A percentile compares a stretch with the other conserved stretches of the same genome.
phyloP scores from a whole-genome alignment of 2,113 vertebrate species.

The Entomyzon cyanotis region DNA sequence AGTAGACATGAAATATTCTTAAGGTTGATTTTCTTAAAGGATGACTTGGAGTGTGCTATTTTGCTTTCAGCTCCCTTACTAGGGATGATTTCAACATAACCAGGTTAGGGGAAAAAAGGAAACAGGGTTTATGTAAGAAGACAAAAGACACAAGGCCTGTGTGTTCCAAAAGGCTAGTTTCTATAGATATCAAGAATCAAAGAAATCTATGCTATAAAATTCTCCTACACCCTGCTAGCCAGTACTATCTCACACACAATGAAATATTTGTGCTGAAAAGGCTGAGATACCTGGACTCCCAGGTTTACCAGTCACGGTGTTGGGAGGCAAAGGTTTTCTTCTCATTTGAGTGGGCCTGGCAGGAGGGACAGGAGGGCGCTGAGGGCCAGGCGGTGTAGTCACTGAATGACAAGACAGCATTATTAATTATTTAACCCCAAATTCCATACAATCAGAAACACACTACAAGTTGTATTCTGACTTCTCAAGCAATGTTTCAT shows the following conservation, averaged over 20 bases:
- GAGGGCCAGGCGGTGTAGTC: conserved; percentile 37
- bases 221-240: neutral
- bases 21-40: neutral
- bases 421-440: neutral
- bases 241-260: neutral
- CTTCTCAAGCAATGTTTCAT: neutral
- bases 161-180: neutral
- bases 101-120: neutral
- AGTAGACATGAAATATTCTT: neutral
- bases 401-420: conserved; percentile 40
- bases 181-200: neutral
- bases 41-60: neutral
- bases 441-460: neutral
- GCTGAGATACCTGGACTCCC: conserved; percentile 71
- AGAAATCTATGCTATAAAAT: neutral
- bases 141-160: neutral
- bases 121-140: neutral
- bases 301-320: conserved; percentile 77
- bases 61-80: neutral
- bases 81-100: neutral
- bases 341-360: conserved; percentile 60
- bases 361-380: conserved; percentile 42
- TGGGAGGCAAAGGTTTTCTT: conserved; percentile 75
- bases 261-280: neutral
- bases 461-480: neutral